Conservation (phyloP, 2,797 vertebrate genomes). For the Sebastes oblongus region DNA sequence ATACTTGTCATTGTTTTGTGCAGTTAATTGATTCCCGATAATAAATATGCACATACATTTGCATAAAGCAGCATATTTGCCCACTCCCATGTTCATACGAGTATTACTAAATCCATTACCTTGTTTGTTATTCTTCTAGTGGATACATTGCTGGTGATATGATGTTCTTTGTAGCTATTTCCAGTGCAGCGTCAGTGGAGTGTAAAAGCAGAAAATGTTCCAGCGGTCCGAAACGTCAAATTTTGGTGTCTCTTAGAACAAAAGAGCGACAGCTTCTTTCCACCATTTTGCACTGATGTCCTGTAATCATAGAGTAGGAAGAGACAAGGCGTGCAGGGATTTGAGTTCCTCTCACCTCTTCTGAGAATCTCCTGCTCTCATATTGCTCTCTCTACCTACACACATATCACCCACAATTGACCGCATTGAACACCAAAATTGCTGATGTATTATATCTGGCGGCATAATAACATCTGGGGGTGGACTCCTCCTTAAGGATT, state of each 20-base stretch:
- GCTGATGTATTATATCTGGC: conserved; percentile 37
- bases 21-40: too few relatives aligned
- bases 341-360: conserved; percentile 30
- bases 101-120: too few relatives aligned
- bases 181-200: background rate
- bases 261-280: background rate
- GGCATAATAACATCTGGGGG: conserved; percentile 24
- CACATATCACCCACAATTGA: conserved; percentile 40
- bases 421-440: conserved; percentile 44
- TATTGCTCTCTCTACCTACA: conserved; percentile 25
- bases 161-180: conserved; percentile 12
- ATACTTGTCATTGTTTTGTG: too few relatives aligned
- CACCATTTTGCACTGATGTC: background rate
- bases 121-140: background rate
- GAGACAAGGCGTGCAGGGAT: background rate
- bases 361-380: background rate
- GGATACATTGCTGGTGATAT: background rate
- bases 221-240: conserved; percentile 4
- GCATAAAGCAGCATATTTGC: too few relatives aligned
- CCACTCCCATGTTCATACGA: too few relatives aligned
- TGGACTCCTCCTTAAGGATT: conserved; percentile 23
- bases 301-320: background rate
- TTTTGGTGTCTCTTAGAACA: conserved; percentile 1
- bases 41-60: too few relatives aligned
- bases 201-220: conserved; percentile 18